A percentile compares a stretch with the other conserved stretches of the same genome.
Evolutionary conservation across 2,113 vertebrate species (phyloP).

Genomic region (Monarcha castaneiventris): DNA sequence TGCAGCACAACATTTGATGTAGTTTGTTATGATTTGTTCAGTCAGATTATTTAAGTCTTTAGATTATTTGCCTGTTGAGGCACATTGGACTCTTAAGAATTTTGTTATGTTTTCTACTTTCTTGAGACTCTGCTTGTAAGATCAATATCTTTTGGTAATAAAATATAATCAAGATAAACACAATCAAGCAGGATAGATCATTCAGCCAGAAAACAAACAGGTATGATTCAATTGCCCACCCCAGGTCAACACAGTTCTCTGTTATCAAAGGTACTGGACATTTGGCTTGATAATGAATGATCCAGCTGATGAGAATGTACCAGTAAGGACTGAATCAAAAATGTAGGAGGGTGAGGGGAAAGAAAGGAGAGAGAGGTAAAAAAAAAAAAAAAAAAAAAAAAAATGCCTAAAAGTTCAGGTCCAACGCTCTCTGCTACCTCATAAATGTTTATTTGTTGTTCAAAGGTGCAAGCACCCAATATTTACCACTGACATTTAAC

Average conservation of each 20-base stretch:
- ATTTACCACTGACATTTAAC: neutral
- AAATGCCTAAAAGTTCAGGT: neutral
- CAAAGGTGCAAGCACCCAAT: neutral
- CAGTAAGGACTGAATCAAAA: neutral
- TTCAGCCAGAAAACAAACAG: neutral
- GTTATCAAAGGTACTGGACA: neutral
- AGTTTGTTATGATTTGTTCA: neutral
- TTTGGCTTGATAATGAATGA: neutral
- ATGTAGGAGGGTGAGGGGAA: accelerated
- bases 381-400: neutral
- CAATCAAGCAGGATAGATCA: neutral
- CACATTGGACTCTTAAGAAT: neutral
- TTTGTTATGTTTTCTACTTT: neutral
- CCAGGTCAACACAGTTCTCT: neutral
- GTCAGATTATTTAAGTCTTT: neutral
- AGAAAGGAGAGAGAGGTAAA: accelerated
- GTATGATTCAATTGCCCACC: neutral
- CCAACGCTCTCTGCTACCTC: neutral
- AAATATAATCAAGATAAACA: neutral
- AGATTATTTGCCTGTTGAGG: neutral
- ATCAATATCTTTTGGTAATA: neutral
- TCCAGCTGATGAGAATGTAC: neutral
- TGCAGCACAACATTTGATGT: neutral
- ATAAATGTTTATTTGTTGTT: neutral
- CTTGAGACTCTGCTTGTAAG: neutral